Evolutionary conservation across 1,140 invertebrate species (phyloP), one percentile per base, ranked within the genome.

Genomic region (Drosophila chauvacae): DNA sequence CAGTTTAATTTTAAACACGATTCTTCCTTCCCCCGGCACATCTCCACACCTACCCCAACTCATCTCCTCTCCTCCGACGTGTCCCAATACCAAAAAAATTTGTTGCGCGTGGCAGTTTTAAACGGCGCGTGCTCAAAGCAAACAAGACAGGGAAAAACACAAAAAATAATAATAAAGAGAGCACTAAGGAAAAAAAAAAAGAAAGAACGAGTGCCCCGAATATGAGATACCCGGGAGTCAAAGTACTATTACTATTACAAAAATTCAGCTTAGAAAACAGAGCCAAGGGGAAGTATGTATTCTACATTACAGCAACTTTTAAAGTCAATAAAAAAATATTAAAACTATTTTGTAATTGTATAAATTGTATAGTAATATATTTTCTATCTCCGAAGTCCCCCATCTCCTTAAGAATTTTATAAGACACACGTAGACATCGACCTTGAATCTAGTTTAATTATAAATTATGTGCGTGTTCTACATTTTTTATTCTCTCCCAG

Each of bases 81-180:
- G 53, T 37, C 33, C 53, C 53, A 55, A 55, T 55, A 37, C 62
- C 18, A 60, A 64, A 64, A 64, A 80, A 81, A 85, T 84, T 88
- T 81, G 80, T 73, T 84, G 73, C 84, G 83, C 83, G 83, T 87
- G 84, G 77, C 83, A 80, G 83, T 80, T 72, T 72, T 73, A 77
- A 87, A 71, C 84, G 84, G 85, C 84, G 80, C 84, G 85, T 88
- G 84, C 84, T 64, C 53, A 80, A 66, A 77, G 68, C 77, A 88
- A 83, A 87, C 72, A 73, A 71, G 58, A 72, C 76, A 45, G 44
- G 48, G 30, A 35, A 59, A 66, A 76, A 58, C 33, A 42, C 18
- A 42, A 62, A 61, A 66, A 26, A 48, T 45, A 45, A 45, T 48
- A 48, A 26, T 48, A 48, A 26, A 48, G 33, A 42, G 13, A 55